These are phyloP conservation scores for Trissoscelio sp. DNA, from an alignment of 2,888 invertebrate genomes.

Conservation along the genomic window DNA sequence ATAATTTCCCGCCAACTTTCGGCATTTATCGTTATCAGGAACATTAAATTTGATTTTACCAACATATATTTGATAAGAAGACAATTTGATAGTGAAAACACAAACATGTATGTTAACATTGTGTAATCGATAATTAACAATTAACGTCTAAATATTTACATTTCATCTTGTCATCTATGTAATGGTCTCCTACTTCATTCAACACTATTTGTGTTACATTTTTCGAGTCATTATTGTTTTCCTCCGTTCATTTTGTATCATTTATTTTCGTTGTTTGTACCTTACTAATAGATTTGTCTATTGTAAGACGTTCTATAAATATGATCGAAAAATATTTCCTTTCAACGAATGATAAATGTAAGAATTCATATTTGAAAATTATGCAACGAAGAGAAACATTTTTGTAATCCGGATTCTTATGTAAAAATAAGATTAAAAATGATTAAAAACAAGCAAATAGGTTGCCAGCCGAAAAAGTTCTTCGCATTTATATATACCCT, in stretches of 20 bases:
- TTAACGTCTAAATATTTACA: constrained; percentile 62
- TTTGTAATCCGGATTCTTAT: constrained; percentile 10
- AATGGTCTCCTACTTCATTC: not conserved
- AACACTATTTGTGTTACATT: not conserved
- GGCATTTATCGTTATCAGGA: constrained; percentile 36
- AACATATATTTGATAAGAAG: too few relatives aligned
- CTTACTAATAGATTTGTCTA: constrained; percentile 39
- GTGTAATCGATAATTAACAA: constrained; percentile 61
- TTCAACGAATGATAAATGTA: not conserved
- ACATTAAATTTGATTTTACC: constrained; percentile 32
- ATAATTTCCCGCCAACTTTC: constrained; percentile 33
- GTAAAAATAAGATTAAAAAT: constrained; percentile 40
- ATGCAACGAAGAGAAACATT: constrained; percentile 26
- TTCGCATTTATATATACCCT: constrained; percentile 42
- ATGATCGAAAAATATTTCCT: constrained; percentile 26
- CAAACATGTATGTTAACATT: constrained; percentile 41
- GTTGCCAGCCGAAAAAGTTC: constrained; percentile 41
- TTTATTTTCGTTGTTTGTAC: constrained; percentile 17
- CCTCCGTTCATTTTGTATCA: not conserved
- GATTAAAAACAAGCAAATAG: not conserved
- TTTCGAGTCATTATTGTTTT: too few relatives aligned
- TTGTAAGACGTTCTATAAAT: constrained; percentile 42
- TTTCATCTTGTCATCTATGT: not conserved
- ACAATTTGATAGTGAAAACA: constrained; percentile 26
- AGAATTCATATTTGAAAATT: not conserved